Evolutionary conservation across 2,888 invertebrate genomes (phyloP).

Genomic region (Noctua janthe): DNA sequence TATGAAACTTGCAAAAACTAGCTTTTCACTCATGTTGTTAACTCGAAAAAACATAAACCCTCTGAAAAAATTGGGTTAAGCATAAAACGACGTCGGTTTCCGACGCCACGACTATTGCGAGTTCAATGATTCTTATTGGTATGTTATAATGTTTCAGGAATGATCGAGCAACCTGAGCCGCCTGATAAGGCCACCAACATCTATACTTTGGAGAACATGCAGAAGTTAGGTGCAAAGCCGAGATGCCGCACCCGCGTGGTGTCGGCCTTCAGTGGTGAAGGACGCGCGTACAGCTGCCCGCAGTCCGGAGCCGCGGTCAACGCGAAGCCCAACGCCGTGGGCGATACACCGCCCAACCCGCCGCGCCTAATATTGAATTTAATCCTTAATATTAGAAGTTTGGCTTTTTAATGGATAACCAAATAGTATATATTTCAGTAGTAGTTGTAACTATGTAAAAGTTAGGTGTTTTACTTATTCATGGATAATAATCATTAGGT

Average conservation of each 20-base stretch:
- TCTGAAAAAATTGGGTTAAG: too few relatives aligned
- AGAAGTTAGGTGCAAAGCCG: conserved; percentile 19
- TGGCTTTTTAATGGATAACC: too few relatives aligned
- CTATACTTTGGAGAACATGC: conserved; percentile 17
- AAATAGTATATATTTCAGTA: too few relatives aligned
- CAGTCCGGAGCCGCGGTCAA: neutral
- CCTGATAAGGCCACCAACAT: neutral
- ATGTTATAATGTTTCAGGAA: conserved; percentile 30
- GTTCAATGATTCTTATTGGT: neutral
- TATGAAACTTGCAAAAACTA: too few relatives aligned
- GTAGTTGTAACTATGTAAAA: too few relatives aligned
- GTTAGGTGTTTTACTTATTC: too few relatives aligned
- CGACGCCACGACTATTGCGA: conserved; percentile 7
- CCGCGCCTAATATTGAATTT: neutral
- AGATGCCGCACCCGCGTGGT: conserved; percentile 29
- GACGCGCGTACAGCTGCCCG: neutral
- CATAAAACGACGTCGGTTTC: too few relatives aligned
- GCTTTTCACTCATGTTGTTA: too few relatives aligned
- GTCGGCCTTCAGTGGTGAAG: neutral
- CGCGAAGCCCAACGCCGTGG: neutral
- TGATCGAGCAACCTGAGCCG: conserved; percentile 14
- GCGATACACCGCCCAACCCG: neutral
- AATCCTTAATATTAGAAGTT: neutral
- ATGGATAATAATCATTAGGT: too few relatives aligned
- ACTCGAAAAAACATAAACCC: too few relatives aligned